These are phyloP conservation scores for Hoplias malabaricus DNA, from an alignment of 2,113 vertebrate species.

Conservation along the genomic window DNA sequence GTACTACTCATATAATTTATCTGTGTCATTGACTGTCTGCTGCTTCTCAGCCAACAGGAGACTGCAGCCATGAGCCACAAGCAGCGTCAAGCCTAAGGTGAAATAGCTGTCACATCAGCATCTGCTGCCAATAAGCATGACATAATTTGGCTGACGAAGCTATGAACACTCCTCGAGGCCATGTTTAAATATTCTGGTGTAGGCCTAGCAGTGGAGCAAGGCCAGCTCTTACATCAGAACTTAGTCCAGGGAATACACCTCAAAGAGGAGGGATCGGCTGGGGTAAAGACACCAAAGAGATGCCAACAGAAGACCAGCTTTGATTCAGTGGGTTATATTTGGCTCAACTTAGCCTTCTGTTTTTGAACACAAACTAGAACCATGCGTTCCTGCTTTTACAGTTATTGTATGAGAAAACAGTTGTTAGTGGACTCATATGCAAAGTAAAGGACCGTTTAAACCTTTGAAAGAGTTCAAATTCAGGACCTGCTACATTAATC, in stretches of 20 bases:
- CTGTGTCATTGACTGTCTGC: background rate
- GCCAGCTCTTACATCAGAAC: background rate
- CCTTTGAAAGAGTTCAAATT: background rate
- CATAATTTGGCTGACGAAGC: background rate
- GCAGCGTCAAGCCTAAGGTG: background rate
- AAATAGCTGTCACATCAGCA: background rate
- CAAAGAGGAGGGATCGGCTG: background rate
- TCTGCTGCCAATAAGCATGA: background rate
- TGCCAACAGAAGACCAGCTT: background rate
- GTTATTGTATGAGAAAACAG: background rate
- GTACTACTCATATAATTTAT: background rate
- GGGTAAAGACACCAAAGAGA: background rate
- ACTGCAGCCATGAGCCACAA: background rate
- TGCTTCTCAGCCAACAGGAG: background rate
- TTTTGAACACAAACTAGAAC: background rate
- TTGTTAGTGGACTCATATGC: background rate
- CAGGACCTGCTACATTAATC: background rate
- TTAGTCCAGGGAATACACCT: background rate
- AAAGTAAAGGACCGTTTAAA: background rate
- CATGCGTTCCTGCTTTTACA: background rate
- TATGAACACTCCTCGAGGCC: background rate
- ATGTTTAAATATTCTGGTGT: background rate
- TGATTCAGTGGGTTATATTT: background rate
- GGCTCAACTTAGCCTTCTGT: background rate
- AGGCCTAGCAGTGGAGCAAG: background rate